These are phyloP conservation scores for Accipiter virgatus DNA, from an alignment of 2,113 vertebrate species.

Conservation along the genomic window DNA sequence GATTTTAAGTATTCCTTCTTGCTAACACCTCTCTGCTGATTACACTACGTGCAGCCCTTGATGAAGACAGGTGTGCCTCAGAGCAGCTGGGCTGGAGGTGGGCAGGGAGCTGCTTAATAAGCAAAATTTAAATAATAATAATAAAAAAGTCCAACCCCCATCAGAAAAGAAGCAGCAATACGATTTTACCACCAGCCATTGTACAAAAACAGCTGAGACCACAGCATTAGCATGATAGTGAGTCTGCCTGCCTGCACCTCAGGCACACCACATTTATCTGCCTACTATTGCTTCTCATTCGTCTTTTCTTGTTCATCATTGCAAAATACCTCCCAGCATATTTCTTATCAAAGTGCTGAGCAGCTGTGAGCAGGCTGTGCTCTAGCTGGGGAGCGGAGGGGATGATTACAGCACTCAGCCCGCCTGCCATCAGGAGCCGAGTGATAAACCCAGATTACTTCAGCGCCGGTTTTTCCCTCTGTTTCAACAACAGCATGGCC, in stretches of 20 bases:
- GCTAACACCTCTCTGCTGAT: not conserved
- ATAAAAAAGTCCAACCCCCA: not conserved
- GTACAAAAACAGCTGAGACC: not conserved
- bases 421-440: not conserved
- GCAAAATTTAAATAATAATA: not conserved
- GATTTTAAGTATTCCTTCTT: not conserved
- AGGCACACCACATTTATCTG: not conserved
- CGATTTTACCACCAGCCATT: not conserved
- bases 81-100: not conserved
- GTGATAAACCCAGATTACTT: not conserved
- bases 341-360: not conserved
- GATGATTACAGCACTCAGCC: not conserved
- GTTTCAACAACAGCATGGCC: not conserved
- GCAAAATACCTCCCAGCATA: not conserved
- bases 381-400: not conserved
- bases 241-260: not conserved
- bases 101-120: not conserved
- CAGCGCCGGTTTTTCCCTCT: not conserved
- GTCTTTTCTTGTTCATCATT: not conserved
- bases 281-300: not conserved
- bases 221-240: not conserved
- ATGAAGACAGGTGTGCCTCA: not conserved
- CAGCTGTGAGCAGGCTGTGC: not conserved
- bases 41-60: rapidly evolving
- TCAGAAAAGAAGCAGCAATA: not conserved